Conservation (phyloP, 1,140 invertebrate species). For the Camponotus vicinus region DNA sequence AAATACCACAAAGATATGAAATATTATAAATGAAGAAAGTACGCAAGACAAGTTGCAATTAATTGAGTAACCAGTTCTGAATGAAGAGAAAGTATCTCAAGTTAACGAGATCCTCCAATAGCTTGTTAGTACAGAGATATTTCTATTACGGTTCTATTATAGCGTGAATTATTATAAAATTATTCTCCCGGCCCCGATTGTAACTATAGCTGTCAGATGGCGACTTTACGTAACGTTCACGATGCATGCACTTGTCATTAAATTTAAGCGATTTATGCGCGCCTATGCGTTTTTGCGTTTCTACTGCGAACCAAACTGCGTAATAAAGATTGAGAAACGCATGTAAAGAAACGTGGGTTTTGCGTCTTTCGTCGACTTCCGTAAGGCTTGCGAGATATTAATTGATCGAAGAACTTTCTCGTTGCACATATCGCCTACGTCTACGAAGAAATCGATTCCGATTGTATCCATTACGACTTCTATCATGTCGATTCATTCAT, state of each 20-base stretch:
- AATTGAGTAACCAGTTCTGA: neutral
- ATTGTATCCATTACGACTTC: constrained; percentile 27
- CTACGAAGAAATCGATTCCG: constrained; percentile 28
- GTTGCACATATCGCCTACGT: neutral
- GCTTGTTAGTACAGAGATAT: constrained; percentile 8
- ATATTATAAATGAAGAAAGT: constrained; percentile 6
- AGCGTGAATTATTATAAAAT: constrained; percentile 14
- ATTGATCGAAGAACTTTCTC: constrained; percentile 24
- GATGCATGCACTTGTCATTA: constrained; percentile 15
- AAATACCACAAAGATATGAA: neutral
- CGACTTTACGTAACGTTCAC: neutral
- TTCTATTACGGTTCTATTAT: constrained; percentile 1
- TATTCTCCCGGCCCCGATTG: neutral
- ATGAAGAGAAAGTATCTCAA: constrained; percentile 34
- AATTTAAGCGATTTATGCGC: neutral
- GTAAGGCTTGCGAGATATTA: neutral
- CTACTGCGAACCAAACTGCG: neutral
- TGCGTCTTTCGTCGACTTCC: constrained; percentile 20
- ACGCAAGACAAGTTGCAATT: constrained; percentile 6
- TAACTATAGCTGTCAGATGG: constrained; percentile 1
- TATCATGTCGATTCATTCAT: constrained; percentile 37
- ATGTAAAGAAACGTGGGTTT: neutral
- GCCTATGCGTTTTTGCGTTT: neutral
- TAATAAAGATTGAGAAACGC: constrained; percentile 28
- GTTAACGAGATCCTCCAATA: neutral